Evolutionary conservation across 2,888 invertebrate species (phyloP), one percentile per base, ranked within the genome.

Genomic region (Tiliacea citrago): DNA sequence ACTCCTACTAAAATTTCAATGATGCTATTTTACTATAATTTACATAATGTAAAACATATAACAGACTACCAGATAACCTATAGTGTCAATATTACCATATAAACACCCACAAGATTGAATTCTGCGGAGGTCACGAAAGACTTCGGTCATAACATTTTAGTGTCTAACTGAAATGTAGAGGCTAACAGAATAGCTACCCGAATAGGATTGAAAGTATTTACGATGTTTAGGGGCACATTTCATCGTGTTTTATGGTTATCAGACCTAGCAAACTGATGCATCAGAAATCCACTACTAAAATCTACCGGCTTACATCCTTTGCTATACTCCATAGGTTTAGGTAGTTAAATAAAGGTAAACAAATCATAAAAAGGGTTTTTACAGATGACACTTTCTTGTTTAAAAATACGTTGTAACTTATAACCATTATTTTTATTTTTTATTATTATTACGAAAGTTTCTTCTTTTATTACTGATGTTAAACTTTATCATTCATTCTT

Each of bases 71-170:
- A 35, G 55, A 62, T 39, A 77, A 53, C 45, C 66, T n/a, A 21
- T 16, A 77, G 53, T 45, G 62, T 65, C 58, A 77, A 60, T 45
- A 77, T 71, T 71, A 77, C 53, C 78, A 82, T 80, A 58, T 39
- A 70, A 49, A 77, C 72, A 53, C 53, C 83, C 63, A 68, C 79
- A 5, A 66, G 72, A 83, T 78, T 68, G 72, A 61, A 83, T 83
- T 72, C 83, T 42, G 29, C n/a, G 0, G 16, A 66, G 81, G 83
- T 79, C 83, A 65, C 57, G n/a, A 42, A 12, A 75, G 24, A 60
- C 68, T 65, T 24, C 21, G 47, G 72, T 65, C 68, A 65, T 81
- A 82, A 81, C 72, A 51, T 73, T 78, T 81, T 68, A 81, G 45
- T 66, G 12, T 66, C 72, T 78, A 68, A 72, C 73, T 78, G 60